Conservation (phyloP, 2,797 vertebrate species). For the Eupleurogrammus muticus region DNA sequence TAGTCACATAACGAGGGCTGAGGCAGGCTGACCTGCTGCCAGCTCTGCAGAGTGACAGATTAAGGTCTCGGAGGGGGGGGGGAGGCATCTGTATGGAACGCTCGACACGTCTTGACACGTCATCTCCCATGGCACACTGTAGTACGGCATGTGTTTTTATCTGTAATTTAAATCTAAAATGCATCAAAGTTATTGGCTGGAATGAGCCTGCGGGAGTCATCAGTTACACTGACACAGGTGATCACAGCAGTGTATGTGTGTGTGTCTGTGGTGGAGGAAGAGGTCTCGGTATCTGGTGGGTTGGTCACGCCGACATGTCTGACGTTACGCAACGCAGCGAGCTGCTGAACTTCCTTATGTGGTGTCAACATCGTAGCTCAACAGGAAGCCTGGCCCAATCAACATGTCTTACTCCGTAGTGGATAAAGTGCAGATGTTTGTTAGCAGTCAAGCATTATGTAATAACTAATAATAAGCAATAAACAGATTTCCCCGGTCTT, state of each 20-base stretch:
- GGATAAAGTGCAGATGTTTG: constrained; percentile 46
- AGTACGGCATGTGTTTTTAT: background rate
- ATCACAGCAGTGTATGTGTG: background rate
- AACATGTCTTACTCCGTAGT: constrained; percentile 25
- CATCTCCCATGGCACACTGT: background rate
- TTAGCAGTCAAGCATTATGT: constrained; percentile 56
- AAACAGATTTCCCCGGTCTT: constrained; percentile 11
- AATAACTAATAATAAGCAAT: constrained; percentile 33
- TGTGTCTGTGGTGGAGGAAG: background rate
- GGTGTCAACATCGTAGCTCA: constrained; percentile 35
- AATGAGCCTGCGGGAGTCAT: background rate
- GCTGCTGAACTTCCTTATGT: constrained; percentile 51
- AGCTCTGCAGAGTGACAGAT: constrained; percentile 55
- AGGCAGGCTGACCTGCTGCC: constrained; percentile 53
- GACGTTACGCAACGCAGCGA: constrained; percentile 61
- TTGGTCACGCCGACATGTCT: constrained; percentile 39
- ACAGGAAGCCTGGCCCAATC: constrained; percentile 55
- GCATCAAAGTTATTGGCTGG: background rate
- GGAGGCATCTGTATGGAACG: background rate
- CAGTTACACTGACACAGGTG: background rate
- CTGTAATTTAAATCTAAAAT: background rate
- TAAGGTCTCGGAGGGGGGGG: constrained; percentile 10
- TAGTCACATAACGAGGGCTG: constrained; percentile 63
- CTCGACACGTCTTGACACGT: background rate
- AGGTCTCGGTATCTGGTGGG: constrained; percentile 5